Evolutionary conservation across 2,113 vertebrate species (phyloP).

Genomic region (Halichoerus grypus): DNA sequence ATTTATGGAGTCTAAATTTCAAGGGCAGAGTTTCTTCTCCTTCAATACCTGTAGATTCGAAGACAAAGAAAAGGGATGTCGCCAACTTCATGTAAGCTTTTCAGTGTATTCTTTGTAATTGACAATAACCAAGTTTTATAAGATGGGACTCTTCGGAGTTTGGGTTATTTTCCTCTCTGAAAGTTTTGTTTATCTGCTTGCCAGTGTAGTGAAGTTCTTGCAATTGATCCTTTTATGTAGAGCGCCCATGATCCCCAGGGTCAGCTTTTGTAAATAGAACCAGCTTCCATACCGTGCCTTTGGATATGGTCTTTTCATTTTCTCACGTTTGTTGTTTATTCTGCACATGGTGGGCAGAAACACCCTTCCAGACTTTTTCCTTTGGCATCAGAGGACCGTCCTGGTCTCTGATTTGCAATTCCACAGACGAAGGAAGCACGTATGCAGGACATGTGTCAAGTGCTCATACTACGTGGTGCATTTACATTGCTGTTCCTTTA

Average conservation of each 20-base stretch:
- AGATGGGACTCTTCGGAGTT: not conserved
- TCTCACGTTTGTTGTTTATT: not conserved
- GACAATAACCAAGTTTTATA: conserved; percentile 4
- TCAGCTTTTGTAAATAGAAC: not conserved
- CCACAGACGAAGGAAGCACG: not conserved
- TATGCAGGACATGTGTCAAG: not conserved
- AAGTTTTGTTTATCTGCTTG: not conserved
- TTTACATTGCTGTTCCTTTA: not conserved
- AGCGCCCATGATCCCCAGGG: not conserved
- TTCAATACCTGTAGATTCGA: not conserved
- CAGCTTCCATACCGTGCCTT: fast-evolving
- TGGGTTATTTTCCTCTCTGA: not conserved
- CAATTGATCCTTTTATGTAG: not conserved
- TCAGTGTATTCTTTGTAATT: not conserved
- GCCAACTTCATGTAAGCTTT: not conserved
- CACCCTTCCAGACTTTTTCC: not conserved
- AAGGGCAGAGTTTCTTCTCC: conserved; percentile 9
- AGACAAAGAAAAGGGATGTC: not conserved
- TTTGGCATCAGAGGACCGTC: not conserved
- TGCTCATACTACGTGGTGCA: not conserved
- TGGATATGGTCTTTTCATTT: not conserved
- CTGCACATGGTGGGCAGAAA: not conserved
- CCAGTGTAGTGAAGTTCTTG: not conserved
- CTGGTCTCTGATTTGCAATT: not conserved
- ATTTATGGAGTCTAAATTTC: conserved; percentile 35